A percentile compares a stretch with the other conserved stretches of the same genome.
These are phyloP conservation scores for Xestobium rufovillosum DNA, from an alignment of 2,888 invertebrate genomes.

Conservation along the genomic window DNA sequence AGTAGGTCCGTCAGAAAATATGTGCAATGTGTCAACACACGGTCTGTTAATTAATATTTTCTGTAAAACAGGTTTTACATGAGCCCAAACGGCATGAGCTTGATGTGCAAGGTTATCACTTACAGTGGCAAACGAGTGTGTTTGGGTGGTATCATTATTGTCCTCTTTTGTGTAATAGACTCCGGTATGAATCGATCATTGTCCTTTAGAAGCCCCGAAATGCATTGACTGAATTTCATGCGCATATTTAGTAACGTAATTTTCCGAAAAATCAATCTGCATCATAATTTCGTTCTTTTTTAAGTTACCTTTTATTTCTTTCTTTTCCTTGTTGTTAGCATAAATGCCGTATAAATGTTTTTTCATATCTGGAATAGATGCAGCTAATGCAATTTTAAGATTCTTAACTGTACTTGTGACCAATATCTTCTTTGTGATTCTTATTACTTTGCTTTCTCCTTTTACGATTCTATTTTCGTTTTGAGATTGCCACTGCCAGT, in stretches of 20 bases:
- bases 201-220: conserved; percentile 16
- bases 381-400: conserved; percentile 10
- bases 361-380: conserved; percentile 9
- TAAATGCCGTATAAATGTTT: conserved; percentile 12
- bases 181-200: conserved; percentile 14
- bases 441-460: conserved; percentile 11
- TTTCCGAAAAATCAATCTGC: conserved; percentile 20
- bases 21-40: conserved; percentile 18
- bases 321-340: conserved; percentile 15
- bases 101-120: conserved; percentile 24
- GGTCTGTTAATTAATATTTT: conserved; percentile 19
- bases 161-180: conserved; percentile 19
- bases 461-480: conserved; percentile 11
- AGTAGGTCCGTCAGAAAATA: conserved; percentile 21
- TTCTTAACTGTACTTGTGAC: conserved; percentile 12
- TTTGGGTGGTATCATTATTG: no score
- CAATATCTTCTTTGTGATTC: conserved; percentile 10
- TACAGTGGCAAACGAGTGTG: no score
- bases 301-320: conserved; percentile 18
- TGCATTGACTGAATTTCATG: conserved; percentile 16
- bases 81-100: conserved; percentile 24
- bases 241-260: conserved; percentile 17
- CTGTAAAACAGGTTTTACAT: conserved; percentile 21
- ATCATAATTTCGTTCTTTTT: conserved; percentile 17
- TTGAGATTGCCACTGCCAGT: conserved; percentile 13